Conservation (phyloP, 2,888 invertebrate genomes). For the Agrotis puta region DNA sequence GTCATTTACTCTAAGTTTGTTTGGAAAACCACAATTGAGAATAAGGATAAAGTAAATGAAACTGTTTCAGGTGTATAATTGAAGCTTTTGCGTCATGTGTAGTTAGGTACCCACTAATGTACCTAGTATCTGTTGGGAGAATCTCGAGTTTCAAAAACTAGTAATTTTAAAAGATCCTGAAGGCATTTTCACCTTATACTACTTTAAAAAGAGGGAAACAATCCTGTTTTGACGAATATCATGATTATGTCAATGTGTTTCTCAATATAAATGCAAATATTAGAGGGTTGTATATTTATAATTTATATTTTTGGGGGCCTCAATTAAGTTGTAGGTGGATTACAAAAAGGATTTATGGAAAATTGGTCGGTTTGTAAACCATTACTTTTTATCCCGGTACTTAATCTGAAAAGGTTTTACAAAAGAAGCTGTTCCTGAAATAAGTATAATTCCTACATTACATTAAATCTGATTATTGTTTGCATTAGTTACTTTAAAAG, state of each 20-base stretch:
- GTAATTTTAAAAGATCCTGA: no score
- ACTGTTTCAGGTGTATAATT: neutral
- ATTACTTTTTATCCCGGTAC: neutral
- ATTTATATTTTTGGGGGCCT: conserved; percentile 24
- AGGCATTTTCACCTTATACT: no score
- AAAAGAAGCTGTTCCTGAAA: neutral
- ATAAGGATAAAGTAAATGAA: conserved; percentile 22
- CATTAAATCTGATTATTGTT: neutral
- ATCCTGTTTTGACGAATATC: neutral
- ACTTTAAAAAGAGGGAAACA: neutral
- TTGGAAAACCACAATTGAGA: conserved; percentile 2
- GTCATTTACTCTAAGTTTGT: conserved; percentile 20
- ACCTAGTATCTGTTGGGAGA: neutral
- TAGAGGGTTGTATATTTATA: conserved; percentile 13
- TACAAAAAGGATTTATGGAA: conserved; percentile 17
- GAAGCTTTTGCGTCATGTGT: conserved; percentile 36
- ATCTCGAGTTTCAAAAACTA: neutral
- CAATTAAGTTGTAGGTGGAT: conserved; percentile 18
- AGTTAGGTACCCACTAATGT: conserved; percentile 2
- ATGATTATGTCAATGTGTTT: neutral
- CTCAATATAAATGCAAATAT: conserved; percentile 34
- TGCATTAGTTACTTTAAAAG: neutral
- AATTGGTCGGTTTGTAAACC: neutral
- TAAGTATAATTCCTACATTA: neutral
- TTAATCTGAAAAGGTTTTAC: conserved; percentile 5